These are phyloP conservation scores for Falco biarmicus DNA, from an alignment of 2,797 vertebrate species.

Conservation along the genomic window DNA sequence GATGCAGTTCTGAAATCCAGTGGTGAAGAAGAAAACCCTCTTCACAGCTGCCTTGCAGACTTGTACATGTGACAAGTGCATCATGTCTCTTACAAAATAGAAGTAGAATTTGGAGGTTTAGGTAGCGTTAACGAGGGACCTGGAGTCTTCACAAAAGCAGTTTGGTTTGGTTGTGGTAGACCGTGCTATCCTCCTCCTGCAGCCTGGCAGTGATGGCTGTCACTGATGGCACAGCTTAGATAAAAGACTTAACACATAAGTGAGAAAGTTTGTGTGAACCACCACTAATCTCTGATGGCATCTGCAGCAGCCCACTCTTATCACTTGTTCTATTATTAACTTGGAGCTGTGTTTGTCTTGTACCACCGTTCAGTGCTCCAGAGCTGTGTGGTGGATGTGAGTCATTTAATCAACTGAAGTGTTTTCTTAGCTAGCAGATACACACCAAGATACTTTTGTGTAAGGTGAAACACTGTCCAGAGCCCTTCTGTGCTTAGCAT, in stretches of 20 bases:
- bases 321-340: not conserved
- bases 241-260: not conserved
- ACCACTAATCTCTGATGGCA: not conserved
- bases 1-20: not conserved
- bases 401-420: not conserved
- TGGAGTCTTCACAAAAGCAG: not conserved
- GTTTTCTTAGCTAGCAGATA: not conserved
- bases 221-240: not conserved
- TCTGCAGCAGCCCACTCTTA: not conserved
- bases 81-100: not conserved
- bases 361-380: not conserved
- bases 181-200: not conserved
- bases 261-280: not conserved
- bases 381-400: not conserved
- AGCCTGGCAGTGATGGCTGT: not conserved
- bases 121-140: not conserved
- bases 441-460: not conserved
- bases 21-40: not conserved
- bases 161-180: not conserved
- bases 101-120: not conserved
- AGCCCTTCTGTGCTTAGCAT: not conserved
- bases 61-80: fast-evolving
- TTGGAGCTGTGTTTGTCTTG: conserved; percentile 21
- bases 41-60: not conserved
- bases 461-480: not conserved